Evolutionary conservation across 2,113 vertebrate genomes (phyloP), one percentile per base, ranked within the genome.

Genomic region (Australoheros scitulus): DNA sequence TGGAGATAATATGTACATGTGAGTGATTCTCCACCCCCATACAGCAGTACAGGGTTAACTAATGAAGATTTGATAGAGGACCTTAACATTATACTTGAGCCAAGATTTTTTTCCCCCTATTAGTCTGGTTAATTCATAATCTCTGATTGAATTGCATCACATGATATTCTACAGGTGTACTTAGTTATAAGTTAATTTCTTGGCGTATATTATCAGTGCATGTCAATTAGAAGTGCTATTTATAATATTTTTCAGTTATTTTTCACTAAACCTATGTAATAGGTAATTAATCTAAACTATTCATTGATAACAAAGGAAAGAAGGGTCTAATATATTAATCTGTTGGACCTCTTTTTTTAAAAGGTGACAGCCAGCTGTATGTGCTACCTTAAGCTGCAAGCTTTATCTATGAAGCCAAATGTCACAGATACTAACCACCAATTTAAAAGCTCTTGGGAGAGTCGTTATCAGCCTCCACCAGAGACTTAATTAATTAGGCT

Each of bases 401-500:
- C 64, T 82, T 92, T 87, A 90, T 89, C 91, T 87, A 24, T 59
- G 41, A 80, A 76, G 78, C 81, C 88, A 87, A 90, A 91, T 88
- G 90, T 91, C 92, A 83, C 88, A 89, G 84, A 89, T 84, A 81
- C n/a, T 58, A 84, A 85, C 90, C 88, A 90, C 85, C 87, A 90
- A 84, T 93, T 93, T 90, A 77, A 78, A 70, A 55, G 59, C 92
- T 84, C 84, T 86, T 82, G 80, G 85, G 82, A 87, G 82, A 82
- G 77, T 72, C 11, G 80, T 92, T 93, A 92, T 93, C 90, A 84
- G 87, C 61, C 74, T 82, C 90, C 84, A 86, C 85, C 89, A 92
- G 90, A 90, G 82, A 84, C 70, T 79, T 91, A 91, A 92, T 95
- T 94, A 94, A 94, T 94, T 93, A 93, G 13, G 58, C 82, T 81